Evolutionary conservation across 2,113 vertebrate species (phyloP), one percentile per base, ranked within the genome.

Genomic region (Indicator maculatus): DNA sequence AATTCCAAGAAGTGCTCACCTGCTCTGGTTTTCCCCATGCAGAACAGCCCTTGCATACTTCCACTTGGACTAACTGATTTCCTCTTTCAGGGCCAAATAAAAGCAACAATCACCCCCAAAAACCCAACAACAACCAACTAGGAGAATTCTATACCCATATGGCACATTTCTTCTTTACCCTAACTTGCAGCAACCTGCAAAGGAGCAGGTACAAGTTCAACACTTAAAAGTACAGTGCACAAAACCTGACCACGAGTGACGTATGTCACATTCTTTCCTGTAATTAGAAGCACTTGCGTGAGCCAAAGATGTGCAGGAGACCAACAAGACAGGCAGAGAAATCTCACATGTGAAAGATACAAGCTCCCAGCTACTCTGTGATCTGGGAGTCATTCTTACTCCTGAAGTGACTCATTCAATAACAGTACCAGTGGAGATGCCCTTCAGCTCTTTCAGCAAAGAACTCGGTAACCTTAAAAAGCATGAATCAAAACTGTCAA

Each of bases 401-500:
- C 58, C 79, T 77, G 77, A 79, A 33, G 41, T 92, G 83, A 36
- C 27, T 79, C 61, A 47, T 33, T 67, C 81, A 83, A 8, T 52
- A 89, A 39, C 24, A 77, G 70, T 0, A 0, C 41, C 85, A 83
- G 33, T 33, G 31, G 74, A 69, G 63, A 91, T 47, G 65, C 86
- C 86, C 92, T 93, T 88, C 94, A 92, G 58, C 55, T 83, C 53
- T 71, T 66, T 64, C 80, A 89, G 76, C 58, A 84, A 90, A 89
- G 65, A 86, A 60, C 67, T 67, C 75, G 65, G 76, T 55, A 94
- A 94, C 93, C 66, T 91, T 91, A 74, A 93, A 93, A 89, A 69
- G 27, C 53, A 86, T 94, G 78, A 96, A 92, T 95, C 82, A 72
- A 84, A 91, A 44, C 70, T 69, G 71, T 83, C 78, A 89, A 82